Percentiles rank a stretch among this genome's conserved stretches.
Conservation (phyloP, 2,113 vertebrate species). For the Percina caprodes region DNA sequence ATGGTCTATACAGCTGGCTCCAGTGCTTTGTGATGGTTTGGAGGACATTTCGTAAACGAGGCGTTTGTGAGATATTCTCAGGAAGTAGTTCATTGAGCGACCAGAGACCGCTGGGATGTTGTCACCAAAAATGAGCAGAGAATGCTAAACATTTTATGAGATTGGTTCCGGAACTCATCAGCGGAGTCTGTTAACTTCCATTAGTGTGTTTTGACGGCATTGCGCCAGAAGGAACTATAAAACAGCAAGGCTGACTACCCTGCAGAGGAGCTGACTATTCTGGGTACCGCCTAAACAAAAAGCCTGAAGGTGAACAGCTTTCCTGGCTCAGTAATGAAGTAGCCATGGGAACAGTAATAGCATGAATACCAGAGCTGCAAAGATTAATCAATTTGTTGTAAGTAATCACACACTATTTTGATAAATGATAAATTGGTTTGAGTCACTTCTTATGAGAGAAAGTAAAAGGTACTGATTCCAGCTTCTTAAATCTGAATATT, state of each 20-base stretch:
- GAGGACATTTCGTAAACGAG: slow-evolving; percentile 45
- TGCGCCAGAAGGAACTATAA: slow-evolving; percentile 4
- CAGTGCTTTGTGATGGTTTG: slow-evolving; percentile 31
- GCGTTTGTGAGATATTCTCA: not conserved
- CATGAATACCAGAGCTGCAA: not conserved
- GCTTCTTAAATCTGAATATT: too few relatives aligned
- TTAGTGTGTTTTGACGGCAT: slow-evolving; percentile 42
- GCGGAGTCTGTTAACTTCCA: slow-evolving; percentile 35
- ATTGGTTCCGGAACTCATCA: slow-evolving; percentile 34
- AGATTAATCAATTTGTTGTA: too few relatives aligned
- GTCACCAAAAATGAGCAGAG: slow-evolving; percentile 3
- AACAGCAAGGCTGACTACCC: slow-evolving; percentile 28
- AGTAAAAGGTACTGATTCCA: too few relatives aligned
- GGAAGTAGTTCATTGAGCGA: not conserved
- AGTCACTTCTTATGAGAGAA: too few relatives aligned
- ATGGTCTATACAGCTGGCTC: not conserved
- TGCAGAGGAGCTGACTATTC: slow-evolving; percentile 24
- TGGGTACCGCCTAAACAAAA: slow-evolving; percentile 32
- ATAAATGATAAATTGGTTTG: too few relatives aligned
- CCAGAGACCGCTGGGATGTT: not conserved
- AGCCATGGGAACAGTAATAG: slow-evolving; percentile 14
- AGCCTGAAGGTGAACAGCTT: slow-evolving; percentile 22
- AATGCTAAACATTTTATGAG: slow-evolving; percentile 14
- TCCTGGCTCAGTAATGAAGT: slow-evolving; percentile 19
- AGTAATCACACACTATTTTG: too few relatives aligned